Evolutionary conservation across 2,888 invertebrate species (phyloP).

Genomic region (Mylabris sibirica): DNA sequence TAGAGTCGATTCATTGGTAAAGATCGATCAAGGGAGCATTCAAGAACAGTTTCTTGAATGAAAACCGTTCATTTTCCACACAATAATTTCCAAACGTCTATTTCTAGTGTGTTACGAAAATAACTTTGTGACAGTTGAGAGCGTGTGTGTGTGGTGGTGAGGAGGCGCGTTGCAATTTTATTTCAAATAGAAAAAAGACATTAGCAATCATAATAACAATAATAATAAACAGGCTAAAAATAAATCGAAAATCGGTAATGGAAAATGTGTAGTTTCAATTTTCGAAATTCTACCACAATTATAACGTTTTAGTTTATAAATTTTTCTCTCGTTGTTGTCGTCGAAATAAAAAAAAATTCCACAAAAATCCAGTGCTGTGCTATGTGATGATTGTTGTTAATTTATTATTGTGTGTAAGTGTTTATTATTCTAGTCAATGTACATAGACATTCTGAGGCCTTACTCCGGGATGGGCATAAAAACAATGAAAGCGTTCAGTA

Average conservation of each 20-base stretch:
- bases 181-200: constrained; percentile 8
- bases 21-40: background rate
- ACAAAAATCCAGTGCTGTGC: constrained; percentile 21
- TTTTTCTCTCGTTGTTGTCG: background rate
- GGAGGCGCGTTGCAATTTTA: constrained; percentile 7
- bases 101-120: constrained; percentile 33
- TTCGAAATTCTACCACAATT: background rate
- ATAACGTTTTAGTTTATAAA: background rate
- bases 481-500: constrained; percentile 87
- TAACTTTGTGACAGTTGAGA: constrained; percentile 27
- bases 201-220: constrained; percentile 1
- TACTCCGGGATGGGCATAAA: constrained; percentile 84
- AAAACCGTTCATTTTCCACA: constrained; percentile 25
- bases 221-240: constrained; percentile 16
- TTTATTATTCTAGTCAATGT: constrained; percentile 63
- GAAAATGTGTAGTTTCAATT: background rate
- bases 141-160: background rate
- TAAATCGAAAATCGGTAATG: background rate
- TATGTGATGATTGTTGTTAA: constrained; percentile 27
- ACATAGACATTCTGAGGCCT: constrained; percentile 66
- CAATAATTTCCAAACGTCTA: constrained; percentile 31
- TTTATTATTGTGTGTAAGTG: constrained; percentile 38
- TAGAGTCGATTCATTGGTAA: background rate
- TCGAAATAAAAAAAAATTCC: background rate
- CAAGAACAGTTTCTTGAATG: constrained; percentile 11